These are phyloP conservation scores for Xenentodon cancila DNA, from an alignment of 2,797 vertebrate species.

Conservation along the genomic window DNA sequence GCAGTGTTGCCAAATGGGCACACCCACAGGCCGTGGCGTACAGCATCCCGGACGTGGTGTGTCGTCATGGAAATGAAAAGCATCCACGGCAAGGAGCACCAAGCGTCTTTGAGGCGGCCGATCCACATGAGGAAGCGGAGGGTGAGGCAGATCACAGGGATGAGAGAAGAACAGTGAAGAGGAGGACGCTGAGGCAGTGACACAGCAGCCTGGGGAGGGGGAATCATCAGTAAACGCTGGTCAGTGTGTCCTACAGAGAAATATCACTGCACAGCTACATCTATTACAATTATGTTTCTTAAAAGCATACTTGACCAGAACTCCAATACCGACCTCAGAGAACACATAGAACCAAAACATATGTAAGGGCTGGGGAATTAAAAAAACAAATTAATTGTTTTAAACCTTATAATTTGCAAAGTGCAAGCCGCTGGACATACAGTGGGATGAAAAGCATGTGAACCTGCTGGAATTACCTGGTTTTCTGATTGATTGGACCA, in stretches of 20 bases:
- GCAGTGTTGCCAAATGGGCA: slow-evolving; percentile 94
- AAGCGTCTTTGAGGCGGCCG: slow-evolving; percentile 91
- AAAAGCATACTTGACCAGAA: background rate
- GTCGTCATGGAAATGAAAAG: slow-evolving; percentile 93
- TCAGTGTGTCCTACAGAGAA: too few species aligned
- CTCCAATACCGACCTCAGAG: too few species aligned
- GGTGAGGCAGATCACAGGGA: slow-evolving; percentile 87
- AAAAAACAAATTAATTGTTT: too few species aligned
- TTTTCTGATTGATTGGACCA: too few species aligned
- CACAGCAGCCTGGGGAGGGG: slow-evolving; percentile 86
- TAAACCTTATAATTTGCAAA: too few species aligned
- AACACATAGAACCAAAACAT: too few species aligned
- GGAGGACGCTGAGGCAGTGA: slow-evolving; percentile 90
- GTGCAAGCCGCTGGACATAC: too few species aligned
- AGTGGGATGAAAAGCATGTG: too few species aligned
- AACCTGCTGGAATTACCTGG: too few species aligned
- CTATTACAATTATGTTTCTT: background rate
- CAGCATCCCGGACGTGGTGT: slow-evolving; percentile 93
- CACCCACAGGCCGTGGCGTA: slow-evolving; percentile 94
- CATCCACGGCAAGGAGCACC: slow-evolving; percentile 98
- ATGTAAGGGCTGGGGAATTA: too few species aligned
- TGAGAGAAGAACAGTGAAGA: slow-evolving; percentile 93
- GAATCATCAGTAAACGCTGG: too few species aligned
- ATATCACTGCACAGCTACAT: background rate
- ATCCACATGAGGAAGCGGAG: slow-evolving; percentile 91